phyloP scores from a whole-genome alignment of 2,113 vertebrate genomes.

The Lathamus discolor region DNA sequence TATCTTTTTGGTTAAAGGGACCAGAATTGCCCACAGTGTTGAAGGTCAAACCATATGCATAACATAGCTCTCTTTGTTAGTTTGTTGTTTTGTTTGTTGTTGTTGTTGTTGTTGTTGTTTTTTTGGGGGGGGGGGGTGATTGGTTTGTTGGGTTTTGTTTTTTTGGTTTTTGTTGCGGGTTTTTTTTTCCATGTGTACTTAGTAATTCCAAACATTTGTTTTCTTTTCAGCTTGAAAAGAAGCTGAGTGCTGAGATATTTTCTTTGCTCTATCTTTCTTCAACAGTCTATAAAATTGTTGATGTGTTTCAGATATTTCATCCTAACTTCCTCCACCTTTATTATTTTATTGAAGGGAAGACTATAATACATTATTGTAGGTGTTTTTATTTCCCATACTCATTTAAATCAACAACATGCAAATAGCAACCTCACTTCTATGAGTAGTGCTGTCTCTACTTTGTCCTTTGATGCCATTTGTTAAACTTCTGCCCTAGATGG shows the following conservation, averaged over 20 bases:
- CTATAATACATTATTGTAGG: background rate
- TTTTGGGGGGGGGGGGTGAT: no score
- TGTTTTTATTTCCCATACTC: background rate
- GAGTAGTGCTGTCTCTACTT: background rate
- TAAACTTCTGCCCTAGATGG: background rate
- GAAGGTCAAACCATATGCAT: fast-evolving
- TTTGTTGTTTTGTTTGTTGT: background rate
- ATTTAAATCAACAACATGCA: background rate
- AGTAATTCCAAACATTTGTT: background rate
- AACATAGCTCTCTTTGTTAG: background rate
- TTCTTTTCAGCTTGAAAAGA: background rate
- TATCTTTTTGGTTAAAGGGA: background rate
- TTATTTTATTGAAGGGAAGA: background rate
- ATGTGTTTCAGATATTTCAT: background rate
- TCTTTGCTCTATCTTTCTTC: background rate
- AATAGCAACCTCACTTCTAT: background rate
- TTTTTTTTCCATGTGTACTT: background rate
- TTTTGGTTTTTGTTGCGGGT: background rate
- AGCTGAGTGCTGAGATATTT: background rate
- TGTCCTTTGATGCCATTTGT: background rate
- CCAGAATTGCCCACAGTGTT: background rate
- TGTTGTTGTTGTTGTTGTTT: no score
- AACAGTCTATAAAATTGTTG: background rate
- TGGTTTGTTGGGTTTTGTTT: no score
- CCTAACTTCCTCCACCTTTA: background rate